A percentile compares a stretch with the other conserved stretches of the same genome.
These are phyloP conservation scores for Aspidiotus destructor DNA, from an alignment of 2,888 invertebrate species.

Conservation along the genomic window DNA sequence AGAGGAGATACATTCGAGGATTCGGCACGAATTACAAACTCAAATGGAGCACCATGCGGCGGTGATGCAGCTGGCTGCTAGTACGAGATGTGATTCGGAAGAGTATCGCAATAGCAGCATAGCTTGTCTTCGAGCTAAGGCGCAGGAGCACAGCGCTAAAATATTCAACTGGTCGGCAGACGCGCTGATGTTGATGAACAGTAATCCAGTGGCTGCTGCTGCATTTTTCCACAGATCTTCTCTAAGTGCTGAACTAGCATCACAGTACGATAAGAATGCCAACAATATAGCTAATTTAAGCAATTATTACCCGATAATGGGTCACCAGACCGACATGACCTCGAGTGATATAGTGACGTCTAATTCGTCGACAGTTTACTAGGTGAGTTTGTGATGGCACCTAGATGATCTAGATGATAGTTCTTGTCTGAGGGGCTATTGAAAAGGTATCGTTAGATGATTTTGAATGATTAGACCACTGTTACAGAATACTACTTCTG, in stretches of 20 bases:
- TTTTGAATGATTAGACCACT: too few relatives aligned
- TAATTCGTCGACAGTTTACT: conserved; percentile 35
- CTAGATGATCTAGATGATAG: too few relatives aligned
- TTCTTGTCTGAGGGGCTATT: too few relatives aligned
- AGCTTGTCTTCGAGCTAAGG: conserved; percentile 85
- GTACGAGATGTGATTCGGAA: conserved; percentile 43
- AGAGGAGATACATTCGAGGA: conserved; percentile 34
- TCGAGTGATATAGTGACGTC: conserved; percentile 34
- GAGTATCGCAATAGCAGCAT: conserved; percentile 76
- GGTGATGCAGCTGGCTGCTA: conserved; percentile 36
- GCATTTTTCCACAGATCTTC: conserved; percentile 33
- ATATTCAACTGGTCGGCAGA: conserved; percentile 51
- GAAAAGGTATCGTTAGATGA: too few relatives aligned
- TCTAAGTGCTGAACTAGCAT: conserved; percentile 17
- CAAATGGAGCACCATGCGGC: conserved; percentile 37
- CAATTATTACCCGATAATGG: conserved; percentile 33
- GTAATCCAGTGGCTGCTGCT: conserved; percentile 35
- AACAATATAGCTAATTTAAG: conserved; percentile 41
- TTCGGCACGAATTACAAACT: conserved; percentile 35
- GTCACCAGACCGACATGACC: conserved; percentile 32
- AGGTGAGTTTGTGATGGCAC: not conserved
- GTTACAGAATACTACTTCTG: too few relatives aligned
- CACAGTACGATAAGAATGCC: conserved; percentile 44
- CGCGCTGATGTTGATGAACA: conserved; percentile 50
- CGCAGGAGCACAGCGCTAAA: conserved; percentile 83